Percentiles rank a stretch among this genome's conserved stretches.
Conservation (phyloP, 2,888 invertebrate species). For the Drosophila mulleri region DNA sequence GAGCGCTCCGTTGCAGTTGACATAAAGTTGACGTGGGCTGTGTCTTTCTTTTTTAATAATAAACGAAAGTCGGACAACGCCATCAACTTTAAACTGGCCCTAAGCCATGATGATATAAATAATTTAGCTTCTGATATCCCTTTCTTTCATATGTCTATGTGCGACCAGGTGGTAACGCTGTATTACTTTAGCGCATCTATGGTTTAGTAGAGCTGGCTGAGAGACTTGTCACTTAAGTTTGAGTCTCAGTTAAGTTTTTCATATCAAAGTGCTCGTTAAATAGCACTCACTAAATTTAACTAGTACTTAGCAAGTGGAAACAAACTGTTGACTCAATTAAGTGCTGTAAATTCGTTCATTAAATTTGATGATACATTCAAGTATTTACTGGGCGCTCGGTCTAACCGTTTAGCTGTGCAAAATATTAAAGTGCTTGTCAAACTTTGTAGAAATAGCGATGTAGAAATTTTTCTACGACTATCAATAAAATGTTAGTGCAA, state of each 20-base stretch:
- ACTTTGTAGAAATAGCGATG: not conserved
- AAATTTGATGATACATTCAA: not conserved
- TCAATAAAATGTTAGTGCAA: not conserved
- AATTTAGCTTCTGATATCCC: not conserved
- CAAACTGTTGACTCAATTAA: not conserved
- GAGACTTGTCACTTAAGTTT: not conserved
- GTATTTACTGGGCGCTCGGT: not conserved
- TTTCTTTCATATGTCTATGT: not conserved
- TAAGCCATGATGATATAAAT: not conserved
- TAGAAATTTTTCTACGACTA: not conserved
- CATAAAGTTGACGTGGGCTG: not conserved
- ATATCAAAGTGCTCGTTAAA: not conserved
- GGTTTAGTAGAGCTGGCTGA: not conserved
- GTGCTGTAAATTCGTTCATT: not conserved
- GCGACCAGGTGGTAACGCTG: not conserved
- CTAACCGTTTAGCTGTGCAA: not conserved
- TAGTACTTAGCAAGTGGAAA: not conserved
- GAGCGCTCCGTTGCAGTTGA: conserved; percentile 2
- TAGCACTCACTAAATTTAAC: conserved; percentile 1
- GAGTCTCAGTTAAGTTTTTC: not conserved
- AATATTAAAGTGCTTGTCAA: too few relatives aligned
- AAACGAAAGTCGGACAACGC: not conserved
- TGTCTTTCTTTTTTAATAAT: not conserved
- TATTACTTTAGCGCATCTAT: not conserved
- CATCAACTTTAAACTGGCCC: not conserved